Conservation (phyloP, 2,113 vertebrate genomes). For the Myanophis thanlyinensis region DNA sequence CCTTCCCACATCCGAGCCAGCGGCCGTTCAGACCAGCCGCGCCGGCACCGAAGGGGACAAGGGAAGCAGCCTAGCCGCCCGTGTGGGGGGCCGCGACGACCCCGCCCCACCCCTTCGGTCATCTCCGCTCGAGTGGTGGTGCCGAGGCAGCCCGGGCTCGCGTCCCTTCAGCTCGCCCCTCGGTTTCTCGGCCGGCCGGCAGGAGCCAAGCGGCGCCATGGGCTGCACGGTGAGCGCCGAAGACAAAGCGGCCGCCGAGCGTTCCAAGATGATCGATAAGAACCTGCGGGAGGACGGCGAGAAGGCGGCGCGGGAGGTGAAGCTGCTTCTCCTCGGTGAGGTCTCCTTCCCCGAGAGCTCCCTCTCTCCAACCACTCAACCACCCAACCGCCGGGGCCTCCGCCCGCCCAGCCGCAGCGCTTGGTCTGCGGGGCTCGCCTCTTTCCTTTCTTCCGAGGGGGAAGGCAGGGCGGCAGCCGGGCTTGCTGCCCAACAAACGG, state of each 20-base stretch:
- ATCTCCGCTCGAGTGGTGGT: neutral
- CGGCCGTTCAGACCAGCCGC: constrained; percentile 5
- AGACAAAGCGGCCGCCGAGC: constrained; percentile 92
- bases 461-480: neutral
- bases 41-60: constrained; percentile 11
- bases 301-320: constrained; percentile 93
- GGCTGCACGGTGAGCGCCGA: constrained; percentile 94
- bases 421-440: neutral
- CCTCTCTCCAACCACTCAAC: neutral
- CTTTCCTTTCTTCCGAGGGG: neutral
- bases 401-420: neutral
- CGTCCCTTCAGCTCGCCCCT: neutral
- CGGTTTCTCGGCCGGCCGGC: constrained; percentile 34
- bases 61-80: neutral
- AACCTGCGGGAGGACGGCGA: constrained; percentile 94
- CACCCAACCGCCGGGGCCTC: rapidly evolving
- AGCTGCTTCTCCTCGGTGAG: constrained; percentile 89
- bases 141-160: neutral
- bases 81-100: neutral
- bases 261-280: constrained; percentile 96
- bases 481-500: neutral
- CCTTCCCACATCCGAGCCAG: neutral
- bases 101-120: neutral
- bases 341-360: neutral
- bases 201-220: constrained; percentile 76